A percentile compares a stretch with the other conserved stretches of the same genome.
Evolutionary conservation across 1,140 invertebrate genomes (phyloP).

Genomic region (Bombus consobrinus): DNA sequence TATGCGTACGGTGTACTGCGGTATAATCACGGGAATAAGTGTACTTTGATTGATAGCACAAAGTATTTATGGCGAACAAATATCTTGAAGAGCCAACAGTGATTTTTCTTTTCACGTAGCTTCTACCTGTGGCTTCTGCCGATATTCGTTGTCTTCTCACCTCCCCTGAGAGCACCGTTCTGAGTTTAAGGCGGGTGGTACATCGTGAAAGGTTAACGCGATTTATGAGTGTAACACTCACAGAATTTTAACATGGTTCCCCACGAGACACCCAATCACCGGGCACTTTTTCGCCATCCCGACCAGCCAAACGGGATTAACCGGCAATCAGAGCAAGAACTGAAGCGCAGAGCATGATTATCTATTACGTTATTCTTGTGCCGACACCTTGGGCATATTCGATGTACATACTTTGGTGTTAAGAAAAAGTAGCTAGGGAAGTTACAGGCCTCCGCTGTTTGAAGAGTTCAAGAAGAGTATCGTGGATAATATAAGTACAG

Average conservation of each 20-base stretch:
- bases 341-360: not conserved
- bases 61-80: not conserved
- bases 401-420: too few species aligned
- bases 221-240: slow-evolving; percentile 8
- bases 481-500: too few species aligned
- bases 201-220: not conserved
- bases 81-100: too few species aligned
- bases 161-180: not conserved
- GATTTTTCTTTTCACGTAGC: not conserved
- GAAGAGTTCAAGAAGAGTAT: too few species aligned
- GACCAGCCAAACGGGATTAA: not conserved
- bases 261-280: not conserved
- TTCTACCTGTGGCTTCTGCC: slow-evolving; percentile 3
- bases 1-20: too few species aligned
- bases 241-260: not conserved
- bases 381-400: not conserved
- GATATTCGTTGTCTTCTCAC: not conserved
- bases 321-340: not conserved
- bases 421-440: not conserved
- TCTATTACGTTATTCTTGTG: not conserved
- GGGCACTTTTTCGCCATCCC: not conserved
- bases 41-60: not conserved
- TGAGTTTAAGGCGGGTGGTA: not conserved
- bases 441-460: not conserved
- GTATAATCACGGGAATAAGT: not conserved